phyloP scores from a whole-genome alignment of 2,888 invertebrate species.

The Drosophila ochracea region DNA sequence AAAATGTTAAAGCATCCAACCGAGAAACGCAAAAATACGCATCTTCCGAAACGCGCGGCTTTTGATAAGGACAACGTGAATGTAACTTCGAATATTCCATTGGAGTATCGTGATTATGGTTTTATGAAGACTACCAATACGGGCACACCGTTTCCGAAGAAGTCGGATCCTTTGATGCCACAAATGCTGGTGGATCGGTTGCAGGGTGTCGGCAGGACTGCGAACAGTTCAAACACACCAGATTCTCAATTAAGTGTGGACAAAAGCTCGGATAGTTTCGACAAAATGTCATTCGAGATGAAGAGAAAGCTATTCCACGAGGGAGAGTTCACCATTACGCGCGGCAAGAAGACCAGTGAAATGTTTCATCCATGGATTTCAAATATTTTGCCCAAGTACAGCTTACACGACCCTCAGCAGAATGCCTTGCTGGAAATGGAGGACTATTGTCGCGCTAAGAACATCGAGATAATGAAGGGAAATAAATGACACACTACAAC shows the following conservation, averaged over 20 bases:
- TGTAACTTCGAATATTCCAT: constrained; percentile 8
- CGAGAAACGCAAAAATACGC: neutral
- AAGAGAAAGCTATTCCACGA: constrained; percentile 56
- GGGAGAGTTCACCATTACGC: constrained; percentile 59
- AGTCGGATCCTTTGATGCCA: constrained; percentile 6
- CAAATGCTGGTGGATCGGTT: constrained; percentile 21
- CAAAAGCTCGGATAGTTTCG: neutral
- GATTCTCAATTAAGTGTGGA: neutral
- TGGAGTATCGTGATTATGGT: constrained; percentile 45
- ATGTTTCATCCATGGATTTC: constrained; percentile 17
- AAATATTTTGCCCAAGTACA: neutral
- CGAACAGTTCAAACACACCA: neutral
- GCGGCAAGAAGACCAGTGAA: constrained; percentile 47
- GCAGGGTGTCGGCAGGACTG: neutral
- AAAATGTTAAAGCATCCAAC: neutral
- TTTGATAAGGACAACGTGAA: constrained; percentile 28
- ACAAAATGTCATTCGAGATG: constrained; percentile 40
- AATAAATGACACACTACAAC: neutral
- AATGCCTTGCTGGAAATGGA: constrained; percentile 27
- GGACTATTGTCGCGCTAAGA: constrained; percentile 29
- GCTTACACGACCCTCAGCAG: constrained; percentile 6
- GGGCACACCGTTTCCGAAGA: constrained; percentile 44
- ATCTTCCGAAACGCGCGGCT: neutral
- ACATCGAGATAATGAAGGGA: constrained; percentile 36
- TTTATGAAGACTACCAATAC: constrained; percentile 34